These are phyloP conservation scores for Gorsachius magnificus DNA, from an alignment of 2,797 vertebrate genomes.

Conservation along the genomic window DNA sequence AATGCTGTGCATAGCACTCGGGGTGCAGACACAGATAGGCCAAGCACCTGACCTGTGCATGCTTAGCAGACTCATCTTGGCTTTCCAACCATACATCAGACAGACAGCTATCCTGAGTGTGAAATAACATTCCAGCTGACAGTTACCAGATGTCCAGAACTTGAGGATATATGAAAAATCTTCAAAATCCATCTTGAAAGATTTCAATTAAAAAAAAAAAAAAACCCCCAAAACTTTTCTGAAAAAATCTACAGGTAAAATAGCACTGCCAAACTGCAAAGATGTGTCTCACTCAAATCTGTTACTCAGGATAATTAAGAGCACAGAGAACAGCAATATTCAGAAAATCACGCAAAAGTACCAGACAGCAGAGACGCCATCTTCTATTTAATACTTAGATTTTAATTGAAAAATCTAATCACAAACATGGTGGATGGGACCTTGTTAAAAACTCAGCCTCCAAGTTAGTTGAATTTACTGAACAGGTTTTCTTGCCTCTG, in stretches of 20 bases:
- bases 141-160: not conserved
- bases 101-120: not conserved
- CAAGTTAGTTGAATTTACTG: not conserved
- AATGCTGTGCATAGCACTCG: not conserved
- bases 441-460: not conserved
- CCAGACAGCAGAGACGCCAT: not conserved
- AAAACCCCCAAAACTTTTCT: not conserved
- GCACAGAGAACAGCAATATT: not conserved
- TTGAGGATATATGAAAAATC: not conserved
- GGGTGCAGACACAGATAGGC: not conserved
- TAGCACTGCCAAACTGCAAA: not conserved
- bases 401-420: not conserved
- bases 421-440: not conserved
- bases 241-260: not conserved
- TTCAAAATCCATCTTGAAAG: not conserved
- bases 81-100: not conserved
- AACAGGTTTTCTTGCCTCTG: not conserved
- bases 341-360: not conserved
- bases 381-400: not conserved
- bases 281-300: not conserved
- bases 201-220: not conserved
- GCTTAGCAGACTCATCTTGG: not conserved
- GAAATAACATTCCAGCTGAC: not conserved
- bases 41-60: not conserved
- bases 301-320: not conserved